Conservation (phyloP, 1,140 invertebrate genomes). For the Drosophila eugracilis region DNA sequence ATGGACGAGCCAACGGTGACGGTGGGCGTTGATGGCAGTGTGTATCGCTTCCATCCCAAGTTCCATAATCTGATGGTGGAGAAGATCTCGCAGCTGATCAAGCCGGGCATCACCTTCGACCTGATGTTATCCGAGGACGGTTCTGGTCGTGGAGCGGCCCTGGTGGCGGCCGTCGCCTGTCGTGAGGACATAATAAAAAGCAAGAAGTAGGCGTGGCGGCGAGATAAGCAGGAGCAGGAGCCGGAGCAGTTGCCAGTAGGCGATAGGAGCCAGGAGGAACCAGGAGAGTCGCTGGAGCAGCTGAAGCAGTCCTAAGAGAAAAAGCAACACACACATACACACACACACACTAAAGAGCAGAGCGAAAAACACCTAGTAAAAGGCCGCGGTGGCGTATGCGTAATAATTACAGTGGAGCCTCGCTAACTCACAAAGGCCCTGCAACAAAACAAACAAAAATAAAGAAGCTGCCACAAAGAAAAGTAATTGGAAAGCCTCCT, state of each 20-base stretch:
- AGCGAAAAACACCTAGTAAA: constrained; percentile 32
- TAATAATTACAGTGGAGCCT: constrained; percentile 39
- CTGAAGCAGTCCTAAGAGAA: constrained; percentile 27
- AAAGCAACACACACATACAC: constrained; percentile 8
- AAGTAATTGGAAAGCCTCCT: constrained; percentile 20
- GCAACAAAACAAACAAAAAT: background rate
- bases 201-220: constrained; percentile 54
- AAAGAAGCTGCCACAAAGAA: constrained; percentile 25
- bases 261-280: constrained; percentile 4
- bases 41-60: constrained; percentile 99
- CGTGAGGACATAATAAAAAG: constrained; percentile 71
- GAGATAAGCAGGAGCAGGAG: constrained; percentile 4
- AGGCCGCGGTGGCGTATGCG: constrained; percentile 38
- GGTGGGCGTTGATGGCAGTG: constrained; percentile 98
- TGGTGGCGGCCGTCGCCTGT: constrained; percentile 97
- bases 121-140: constrained; percentile 99
- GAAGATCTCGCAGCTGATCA: constrained; percentile 93
- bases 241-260: constrained; percentile 2
- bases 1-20: constrained; percentile 96
- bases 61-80: constrained; percentile 98
- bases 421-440: constrained; percentile 24
- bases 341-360: constrained; percentile 23
- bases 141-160: constrained; percentile 98
- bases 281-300: background rate
- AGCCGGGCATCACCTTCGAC: constrained; percentile 92